phyloP scores from a whole-genome alignment of 2,113 vertebrate species.

The Hypocryptadius cinnamomeus region DNA sequence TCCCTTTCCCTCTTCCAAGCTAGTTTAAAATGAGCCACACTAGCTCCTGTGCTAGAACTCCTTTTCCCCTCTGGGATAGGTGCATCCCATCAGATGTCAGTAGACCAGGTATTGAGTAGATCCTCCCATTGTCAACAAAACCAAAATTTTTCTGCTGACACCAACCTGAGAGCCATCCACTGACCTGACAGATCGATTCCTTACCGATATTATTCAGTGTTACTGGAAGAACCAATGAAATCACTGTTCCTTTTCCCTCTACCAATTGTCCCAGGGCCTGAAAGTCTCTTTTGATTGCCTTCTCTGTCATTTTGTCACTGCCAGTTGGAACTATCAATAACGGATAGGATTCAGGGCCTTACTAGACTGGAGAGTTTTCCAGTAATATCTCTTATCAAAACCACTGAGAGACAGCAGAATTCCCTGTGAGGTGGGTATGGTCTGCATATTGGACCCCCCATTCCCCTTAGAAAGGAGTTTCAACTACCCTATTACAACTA shows the following conservation, averaged over 20 bases:
- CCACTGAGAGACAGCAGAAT: neutral
- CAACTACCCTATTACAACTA: neutral
- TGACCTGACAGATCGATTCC: too few species aligned
- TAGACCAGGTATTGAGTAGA: neutral
- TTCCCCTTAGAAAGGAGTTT: neutral
- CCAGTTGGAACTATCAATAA: neutral
- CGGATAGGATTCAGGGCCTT: neutral
- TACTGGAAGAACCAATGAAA: neutral
- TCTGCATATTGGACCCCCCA: too few species aligned
- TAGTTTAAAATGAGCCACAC: neutral
- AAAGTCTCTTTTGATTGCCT: neutral
- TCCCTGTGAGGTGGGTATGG: neutral
- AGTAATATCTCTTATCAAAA: neutral
- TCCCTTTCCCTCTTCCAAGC: neutral
- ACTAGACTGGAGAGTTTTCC: neutral
- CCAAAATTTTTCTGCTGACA: neutral
- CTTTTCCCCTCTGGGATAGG: neutral
- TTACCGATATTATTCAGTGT: too few species aligned
- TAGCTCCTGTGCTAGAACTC: neutral
- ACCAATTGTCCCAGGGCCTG: neutral
- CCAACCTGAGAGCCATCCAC: neutral
- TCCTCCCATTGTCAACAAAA: neutral
- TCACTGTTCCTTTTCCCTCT: neutral
- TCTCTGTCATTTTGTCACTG: neutral
- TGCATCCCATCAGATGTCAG: neutral